A percentile compares a stretch with the other conserved stretches of the same genome.
phyloP scores from a whole-genome alignment of 1,140 invertebrate genomes.

The Adoxophyes honmai region DNA sequence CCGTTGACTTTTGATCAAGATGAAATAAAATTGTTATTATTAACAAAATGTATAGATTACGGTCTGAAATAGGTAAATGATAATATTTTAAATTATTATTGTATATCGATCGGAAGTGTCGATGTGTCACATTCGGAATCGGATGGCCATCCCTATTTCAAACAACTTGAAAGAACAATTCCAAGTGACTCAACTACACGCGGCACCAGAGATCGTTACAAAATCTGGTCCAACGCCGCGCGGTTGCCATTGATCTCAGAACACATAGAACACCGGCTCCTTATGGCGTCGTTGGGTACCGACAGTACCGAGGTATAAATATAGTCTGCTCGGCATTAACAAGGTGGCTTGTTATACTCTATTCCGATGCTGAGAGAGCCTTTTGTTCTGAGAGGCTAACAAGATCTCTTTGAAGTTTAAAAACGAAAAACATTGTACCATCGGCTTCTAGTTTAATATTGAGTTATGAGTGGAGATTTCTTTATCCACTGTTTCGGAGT shows the following conservation, averaged over 20 bases:
- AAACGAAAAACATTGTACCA: constrained; percentile 21
- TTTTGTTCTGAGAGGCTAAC: constrained; percentile 46
- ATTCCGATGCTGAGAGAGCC: constrained; percentile 51
- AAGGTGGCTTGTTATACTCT: constrained; percentile 46
- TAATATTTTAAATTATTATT: no score
- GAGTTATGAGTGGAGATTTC: constrained; percentile 6
- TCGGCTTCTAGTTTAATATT: constrained; percentile 23
- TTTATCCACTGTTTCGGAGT: constrained; percentile 11
- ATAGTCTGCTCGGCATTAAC: constrained; percentile 51
- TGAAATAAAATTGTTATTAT: no score
- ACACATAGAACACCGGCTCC: background rate
- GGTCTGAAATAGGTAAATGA: no score
- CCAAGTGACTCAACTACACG: no score
- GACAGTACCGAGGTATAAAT: constrained; percentile 45
- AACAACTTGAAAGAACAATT: no score
- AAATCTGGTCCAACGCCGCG: background rate
- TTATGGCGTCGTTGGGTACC: constrained; percentile 24
- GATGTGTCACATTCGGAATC: no score
- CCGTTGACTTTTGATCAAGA: no score
- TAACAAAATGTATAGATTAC: no score
- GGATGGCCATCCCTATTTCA: no score
- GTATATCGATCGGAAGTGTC: no score
- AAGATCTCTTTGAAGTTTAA: constrained; percentile 41
- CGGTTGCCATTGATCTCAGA: background rate
- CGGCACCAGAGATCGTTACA: constrained; percentile 3